Evolutionary conservation across 2,888 invertebrate species (phyloP).

Genomic region (Monoplex corrugatus): DNA sequence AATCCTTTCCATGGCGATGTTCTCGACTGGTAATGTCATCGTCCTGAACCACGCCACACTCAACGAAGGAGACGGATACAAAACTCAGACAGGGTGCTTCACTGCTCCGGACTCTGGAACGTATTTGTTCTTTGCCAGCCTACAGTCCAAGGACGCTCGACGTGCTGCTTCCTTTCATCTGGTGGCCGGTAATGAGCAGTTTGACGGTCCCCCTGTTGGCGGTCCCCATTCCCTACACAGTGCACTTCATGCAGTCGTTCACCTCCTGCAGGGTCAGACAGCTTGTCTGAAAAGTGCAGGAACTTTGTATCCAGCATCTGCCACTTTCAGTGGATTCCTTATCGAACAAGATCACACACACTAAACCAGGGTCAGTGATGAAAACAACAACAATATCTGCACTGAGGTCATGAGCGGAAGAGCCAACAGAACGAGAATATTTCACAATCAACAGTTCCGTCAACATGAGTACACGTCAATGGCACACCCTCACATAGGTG

Average conservation of each 20-base stretch:
- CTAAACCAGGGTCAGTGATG: too few species aligned
- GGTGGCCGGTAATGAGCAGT: not conserved
- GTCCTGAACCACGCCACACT: not conserved
- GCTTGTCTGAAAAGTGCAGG: not conserved
- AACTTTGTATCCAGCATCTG: not conserved
- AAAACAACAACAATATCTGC: too few species aligned
- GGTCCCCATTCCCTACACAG: not conserved
- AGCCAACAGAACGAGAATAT: too few species aligned
- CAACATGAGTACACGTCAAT: too few species aligned
- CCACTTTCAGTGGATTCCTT: slow-evolving; percentile 12
- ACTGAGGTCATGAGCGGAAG: too few species aligned
- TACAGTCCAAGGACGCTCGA: not conserved
- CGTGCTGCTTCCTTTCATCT: not conserved
- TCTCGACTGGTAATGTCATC: not conserved
- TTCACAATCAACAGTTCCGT: too few species aligned
- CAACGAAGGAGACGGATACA: not conserved
- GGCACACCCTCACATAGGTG: too few species aligned
- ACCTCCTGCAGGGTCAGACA: not conserved
- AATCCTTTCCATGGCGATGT: not conserved
- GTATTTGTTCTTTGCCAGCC: not conserved
- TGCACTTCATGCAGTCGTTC: not conserved
- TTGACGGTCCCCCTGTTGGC: not conserved
- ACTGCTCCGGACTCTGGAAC: not conserved
- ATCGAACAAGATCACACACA: not conserved
- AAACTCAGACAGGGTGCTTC: not conserved